Percentiles rank a stretch among this genome's conserved stretches.
Conservation (phyloP, 2,113 vertebrate genomes). For the Larimichthys polyactis region DNA sequence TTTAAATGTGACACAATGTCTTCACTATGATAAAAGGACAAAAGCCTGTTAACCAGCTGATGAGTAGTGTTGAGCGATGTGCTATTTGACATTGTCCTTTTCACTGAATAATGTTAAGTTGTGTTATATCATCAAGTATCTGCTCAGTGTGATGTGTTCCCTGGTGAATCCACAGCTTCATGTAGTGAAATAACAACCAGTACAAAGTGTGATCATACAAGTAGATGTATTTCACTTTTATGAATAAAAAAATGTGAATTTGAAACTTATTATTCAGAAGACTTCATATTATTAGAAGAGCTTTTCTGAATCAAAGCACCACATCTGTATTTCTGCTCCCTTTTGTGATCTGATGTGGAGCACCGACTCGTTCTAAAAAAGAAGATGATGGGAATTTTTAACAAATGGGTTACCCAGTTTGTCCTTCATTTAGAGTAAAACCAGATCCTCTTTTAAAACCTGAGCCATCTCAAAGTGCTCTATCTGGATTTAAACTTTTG, state of each 20-base stretch:
- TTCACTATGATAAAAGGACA: neutral
- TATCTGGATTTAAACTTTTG: neutral
- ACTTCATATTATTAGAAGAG: no score
- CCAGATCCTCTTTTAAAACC: neutral
- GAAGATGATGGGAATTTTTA: slow-evolving; percentile 26
- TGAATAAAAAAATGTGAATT: neutral
- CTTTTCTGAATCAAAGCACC: neutral
- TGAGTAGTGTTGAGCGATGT: neutral
- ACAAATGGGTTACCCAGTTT: slow-evolving; percentile 56
- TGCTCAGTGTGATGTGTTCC: no score
- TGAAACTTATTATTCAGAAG: no score
- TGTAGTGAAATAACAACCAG: neutral
- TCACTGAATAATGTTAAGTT: neutral
- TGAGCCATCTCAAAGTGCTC: neutral
- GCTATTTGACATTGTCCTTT: neutral
- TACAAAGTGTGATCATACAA: neutral
- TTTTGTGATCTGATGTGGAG: slow-evolving; percentile 22
- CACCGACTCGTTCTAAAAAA: slow-evolving; percentile 5
- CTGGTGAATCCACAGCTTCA: neutral
- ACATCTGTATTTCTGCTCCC: neutral
- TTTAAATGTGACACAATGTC: neutral
- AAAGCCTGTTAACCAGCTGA: no score
- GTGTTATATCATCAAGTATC: slow-evolving; percentile 3
- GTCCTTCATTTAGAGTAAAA: neutral
- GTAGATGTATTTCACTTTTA: neutral